Conservation (phyloP, 2,113 vertebrate species). For the Erythrocebus patas region DNA sequence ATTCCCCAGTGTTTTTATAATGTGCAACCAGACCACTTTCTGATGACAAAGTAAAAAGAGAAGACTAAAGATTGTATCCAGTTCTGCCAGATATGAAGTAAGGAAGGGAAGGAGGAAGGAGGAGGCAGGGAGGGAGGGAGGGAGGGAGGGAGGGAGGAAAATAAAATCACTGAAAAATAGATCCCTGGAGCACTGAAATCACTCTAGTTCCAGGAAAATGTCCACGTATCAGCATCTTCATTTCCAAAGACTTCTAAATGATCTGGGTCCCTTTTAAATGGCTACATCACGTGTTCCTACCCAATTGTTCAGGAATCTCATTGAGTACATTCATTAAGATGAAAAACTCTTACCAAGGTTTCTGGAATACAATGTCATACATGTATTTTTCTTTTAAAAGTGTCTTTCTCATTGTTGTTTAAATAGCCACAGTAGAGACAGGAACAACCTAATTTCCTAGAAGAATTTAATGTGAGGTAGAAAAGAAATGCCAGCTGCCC, state of each 20-base stretch:
- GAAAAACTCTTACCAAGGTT: neutral
- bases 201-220: neutral
- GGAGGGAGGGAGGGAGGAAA: neutral
- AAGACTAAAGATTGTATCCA: neutral
- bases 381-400: neutral
- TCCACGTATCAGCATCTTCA: neutral
- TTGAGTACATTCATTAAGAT: neutral
- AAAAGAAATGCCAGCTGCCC: neutral
- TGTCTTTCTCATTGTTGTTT: neutral
- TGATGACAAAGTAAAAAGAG: neutral
- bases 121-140: no score
- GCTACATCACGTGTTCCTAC: neutral
- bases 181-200: neutral
- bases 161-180: neutral
- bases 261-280: neutral
- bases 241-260: neutral
- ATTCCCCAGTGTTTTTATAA: neutral
- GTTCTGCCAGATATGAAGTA: neutral
- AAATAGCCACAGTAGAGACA: neutral
- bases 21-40: neutral
- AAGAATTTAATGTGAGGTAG: neutral
- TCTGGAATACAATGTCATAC: neutral
- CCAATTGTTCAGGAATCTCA: neutral
- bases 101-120: neutral
- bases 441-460: neutral